phyloP scores from a whole-genome alignment of 2,797 vertebrate species.

The Lepidocolaptes lacrymiger region DNA sequence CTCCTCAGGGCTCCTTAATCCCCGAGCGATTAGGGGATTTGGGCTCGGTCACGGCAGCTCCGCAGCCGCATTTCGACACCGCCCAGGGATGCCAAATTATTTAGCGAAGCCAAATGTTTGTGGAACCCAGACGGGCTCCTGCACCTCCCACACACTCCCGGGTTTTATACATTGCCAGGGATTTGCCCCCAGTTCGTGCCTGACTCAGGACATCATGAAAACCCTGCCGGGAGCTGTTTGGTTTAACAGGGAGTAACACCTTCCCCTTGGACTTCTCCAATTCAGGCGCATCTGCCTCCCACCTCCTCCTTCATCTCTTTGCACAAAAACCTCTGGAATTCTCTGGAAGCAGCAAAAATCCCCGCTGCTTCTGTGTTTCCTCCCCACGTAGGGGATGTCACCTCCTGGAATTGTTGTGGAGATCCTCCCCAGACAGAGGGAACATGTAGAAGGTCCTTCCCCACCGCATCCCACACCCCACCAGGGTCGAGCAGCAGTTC shows the following conservation, averaged over 20 bases:
- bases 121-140: not conserved
- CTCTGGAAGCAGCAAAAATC: not conserved
- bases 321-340: fast-evolving
- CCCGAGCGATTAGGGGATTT: fast-evolving
- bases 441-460: not conserved
- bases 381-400: fast-evolving
- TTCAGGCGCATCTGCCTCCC: fast-evolving
- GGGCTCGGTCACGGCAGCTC: not conserved
- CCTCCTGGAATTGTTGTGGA: not conserved
- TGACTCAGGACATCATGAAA: not conserved
- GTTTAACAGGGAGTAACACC: fast-evolving
- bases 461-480: not conserved
- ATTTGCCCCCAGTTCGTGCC: not conserved
- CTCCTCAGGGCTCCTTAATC: not conserved
- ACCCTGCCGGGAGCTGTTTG: not conserved
- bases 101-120: not conserved
- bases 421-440: fast-evolving
- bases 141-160: not conserved
- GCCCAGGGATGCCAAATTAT: not conserved
- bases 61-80: fast-evolving
- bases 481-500: not conserved
- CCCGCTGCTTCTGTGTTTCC: no score
- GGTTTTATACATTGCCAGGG: not conserved
- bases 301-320: fast-evolving
- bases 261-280: fast-evolving